Base-by-base conservation (phyloP, 2,797 vertebrate species). In the Crocidura indochinensis region DNA sequence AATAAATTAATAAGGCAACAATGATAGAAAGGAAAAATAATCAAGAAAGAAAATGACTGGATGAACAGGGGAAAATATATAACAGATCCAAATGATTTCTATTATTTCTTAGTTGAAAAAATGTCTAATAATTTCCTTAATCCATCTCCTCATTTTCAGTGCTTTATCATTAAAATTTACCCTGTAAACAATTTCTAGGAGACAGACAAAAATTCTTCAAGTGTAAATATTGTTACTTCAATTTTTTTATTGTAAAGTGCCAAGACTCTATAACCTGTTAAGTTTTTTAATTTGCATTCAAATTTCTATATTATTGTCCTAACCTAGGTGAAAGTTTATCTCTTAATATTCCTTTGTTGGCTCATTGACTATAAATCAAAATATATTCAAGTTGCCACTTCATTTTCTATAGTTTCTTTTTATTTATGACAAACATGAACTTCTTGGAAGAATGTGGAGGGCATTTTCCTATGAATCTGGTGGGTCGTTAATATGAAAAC, bases 81-180 rank as follows among this genome's bases (percentile, higher is more conserved):
- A 90, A 73, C 69, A 91, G 49, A 68, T 68, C n/a, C 71, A 87
- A 89, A 87, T 62, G 90, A 53, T 22, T 26, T 77, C 84, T 51
- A 53, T 93, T 86, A 84, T 87, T 89, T 92, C 65, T 91, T 65
- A 87, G 56, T 26, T 87, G 71, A 19, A 77, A 94, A 94, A 83
- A 84, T 60, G n/a, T 87, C 76, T 14, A 74, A 8, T 84, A 80
- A 89, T n/a, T 88, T 71, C 31, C 75, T 80, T 81, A 93, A 84
- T 84, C n/a, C 72, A 44, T 60, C 78, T 88, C 26, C 20, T 29
- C 27, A n/a, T 73, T 7, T 68, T 84, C 85, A 87, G 38, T 74
- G 72, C 51, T 71, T 78, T 75, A n/a, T 44, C 87, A 69, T 60
- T 87, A 29, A 78, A 47, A 86, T 71, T 31, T 76, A 49, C 84